Evolutionary conservation across 2,113 vertebrate species (phyloP), one percentile per base, ranked within the genome.

Genomic region (Solea solea): DNA sequence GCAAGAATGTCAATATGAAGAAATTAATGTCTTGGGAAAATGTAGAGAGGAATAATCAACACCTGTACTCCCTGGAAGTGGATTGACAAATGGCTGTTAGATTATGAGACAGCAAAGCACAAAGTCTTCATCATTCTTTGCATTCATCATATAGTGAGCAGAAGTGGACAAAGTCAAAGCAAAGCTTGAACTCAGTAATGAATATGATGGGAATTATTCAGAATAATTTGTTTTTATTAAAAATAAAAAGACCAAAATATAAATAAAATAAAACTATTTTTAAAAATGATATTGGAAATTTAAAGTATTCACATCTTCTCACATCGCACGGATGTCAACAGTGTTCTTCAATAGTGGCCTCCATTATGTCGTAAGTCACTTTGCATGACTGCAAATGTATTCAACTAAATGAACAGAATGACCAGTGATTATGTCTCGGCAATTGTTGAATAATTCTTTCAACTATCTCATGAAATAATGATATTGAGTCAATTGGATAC

Each of bases 41-140:
- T 91, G 90, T 92, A 85, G 76, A 78, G 80, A 66, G 90, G 92
- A 93, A 93, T 93, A 93, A 91, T 88, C 84, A 85, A 84, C 93
- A 93, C 89, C 90, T 93, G 90, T 86, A 85, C 82, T 74, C 72
- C 60, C 72, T 64, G 83, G 77, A 84, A 76, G 66, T 82, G 81
- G 85, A 80, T 90, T 90, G 81, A 78, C 76, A 91, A 90, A 90
- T 69, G 79, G 78, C 34, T 80, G 78, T 57, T 13, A 60, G 82
- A 83, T 83, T 72, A 73, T 57, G 55, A 77, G 66, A 76, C 51
- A 55, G 44, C 25, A 72, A 76, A 72, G 64, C 27, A 48, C 48
- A 48, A 7, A 2, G 53, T 3, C 65, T 69, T 69, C 58, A 71
- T 66, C 57, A n/a, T 27, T 64, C 44, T 80, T 70, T 55, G 46